Evolutionary conservation across 2,113 vertebrate genomes (phyloP).

Genomic region (Syngnathoides biaculeatus): DNA sequence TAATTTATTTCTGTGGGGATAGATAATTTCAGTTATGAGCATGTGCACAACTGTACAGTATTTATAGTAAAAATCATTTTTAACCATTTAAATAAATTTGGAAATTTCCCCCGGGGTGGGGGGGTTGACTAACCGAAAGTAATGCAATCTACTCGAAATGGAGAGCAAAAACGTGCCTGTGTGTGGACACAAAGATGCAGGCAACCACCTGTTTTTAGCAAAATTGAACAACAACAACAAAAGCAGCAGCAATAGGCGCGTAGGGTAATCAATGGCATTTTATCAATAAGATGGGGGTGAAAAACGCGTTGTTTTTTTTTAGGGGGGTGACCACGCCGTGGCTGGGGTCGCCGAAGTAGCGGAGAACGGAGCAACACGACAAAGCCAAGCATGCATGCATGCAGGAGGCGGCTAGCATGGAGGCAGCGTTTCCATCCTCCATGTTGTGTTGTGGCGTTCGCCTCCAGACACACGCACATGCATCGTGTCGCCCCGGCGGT

Average conservation of each 20-base stretch:
- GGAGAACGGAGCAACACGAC: background rate
- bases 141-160: background rate
- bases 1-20: background rate
- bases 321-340: background rate
- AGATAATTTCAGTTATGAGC: background rate
- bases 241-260: background rate
- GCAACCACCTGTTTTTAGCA: slow-evolving; percentile 5
- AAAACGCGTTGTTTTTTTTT: background rate
- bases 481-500: background rate
- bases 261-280: background rate
- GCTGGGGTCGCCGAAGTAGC: background rate
- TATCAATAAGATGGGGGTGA: background rate
- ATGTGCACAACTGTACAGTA: background rate
- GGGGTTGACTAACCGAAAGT: background rate
- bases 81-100: background rate
- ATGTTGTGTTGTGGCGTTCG: background rate
- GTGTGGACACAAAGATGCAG: background rate
- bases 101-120: background rate
- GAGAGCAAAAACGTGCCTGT: background rate
- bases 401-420: background rate
- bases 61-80: background rate
- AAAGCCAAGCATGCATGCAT: background rate
- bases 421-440: background rate
- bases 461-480: too few relatives aligned
- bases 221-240: background rate